A percentile compares a stretch with the other conserved stretches of the same genome.
These are phyloP conservation scores for Argyra leucocephala DNA, from an alignment of 2,888 invertebrate species.

Conservation along the genomic window DNA sequence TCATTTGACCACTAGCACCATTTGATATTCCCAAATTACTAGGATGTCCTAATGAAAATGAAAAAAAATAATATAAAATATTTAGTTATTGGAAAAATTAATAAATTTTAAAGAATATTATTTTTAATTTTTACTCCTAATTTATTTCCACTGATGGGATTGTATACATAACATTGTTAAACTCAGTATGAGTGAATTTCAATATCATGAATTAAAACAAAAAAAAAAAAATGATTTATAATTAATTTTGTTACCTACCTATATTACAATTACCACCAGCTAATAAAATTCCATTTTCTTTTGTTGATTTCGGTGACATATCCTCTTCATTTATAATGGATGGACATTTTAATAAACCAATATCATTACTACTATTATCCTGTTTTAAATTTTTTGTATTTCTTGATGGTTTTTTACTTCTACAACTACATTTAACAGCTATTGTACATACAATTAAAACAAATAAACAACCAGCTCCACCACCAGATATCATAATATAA, in stretches of 20 bases:
- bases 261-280: slow-evolving; percentile 7
- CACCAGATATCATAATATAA: slow-evolving; percentile 57
- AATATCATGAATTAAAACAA: no score
- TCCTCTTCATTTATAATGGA: slow-evolving; percentile 41
- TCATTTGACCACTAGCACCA: slow-evolving; percentile 36
- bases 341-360: slow-evolving; percentile 47
- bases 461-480: slow-evolving; percentile 54
- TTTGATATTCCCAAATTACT: slow-evolving; percentile 27
- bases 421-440: slow-evolving; percentile 48
- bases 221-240: no score
- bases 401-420: slow-evolving; percentile 37
- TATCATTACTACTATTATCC: slow-evolving; percentile 48
- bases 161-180: no score
- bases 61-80: not conserved
- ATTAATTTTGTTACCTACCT: not conserved
- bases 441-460: slow-evolving; percentile 58
- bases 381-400: slow-evolving; percentile 49
- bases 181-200: no score
- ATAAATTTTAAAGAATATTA: no score
- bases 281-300: slow-evolving; percentile 29
- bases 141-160: no score
- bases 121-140: no score
- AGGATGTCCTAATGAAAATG: slow-evolving; percentile 18
- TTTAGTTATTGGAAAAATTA: not conserved
- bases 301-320: slow-evolving; percentile 34